Percentiles rank a stretch among this genome's conserved stretches.
Conservation (phyloP, 2,113 vertebrate genomes). For the Periophthalmus modestus region DNA sequence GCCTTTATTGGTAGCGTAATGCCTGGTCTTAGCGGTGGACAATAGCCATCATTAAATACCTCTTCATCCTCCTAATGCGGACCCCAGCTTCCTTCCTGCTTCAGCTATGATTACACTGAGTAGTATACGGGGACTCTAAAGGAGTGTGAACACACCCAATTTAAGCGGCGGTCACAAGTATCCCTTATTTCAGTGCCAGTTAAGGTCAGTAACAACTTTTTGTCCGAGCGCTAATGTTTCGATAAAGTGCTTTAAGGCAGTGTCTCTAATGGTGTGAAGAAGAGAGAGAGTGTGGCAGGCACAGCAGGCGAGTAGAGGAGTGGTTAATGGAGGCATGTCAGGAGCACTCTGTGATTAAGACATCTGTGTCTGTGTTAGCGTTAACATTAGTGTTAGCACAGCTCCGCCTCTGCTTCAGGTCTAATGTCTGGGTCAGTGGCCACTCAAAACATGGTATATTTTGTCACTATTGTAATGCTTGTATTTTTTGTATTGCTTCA, state of each 20-base stretch:
- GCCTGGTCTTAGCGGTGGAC: constrained; percentile 20
- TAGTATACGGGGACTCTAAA: constrained; percentile 22
- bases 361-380: constrained; percentile 48
- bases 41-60: constrained; percentile 42
- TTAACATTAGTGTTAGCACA: constrained; percentile 7
- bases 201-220: constrained; percentile 24
- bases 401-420: constrained; percentile 6
- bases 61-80: constrained; percentile 55
- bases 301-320: constrained; percentile 19
- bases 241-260: constrained; percentile 27
- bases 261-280: not conserved
- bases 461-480: too few species aligned
- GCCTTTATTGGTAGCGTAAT: constrained; percentile 18
- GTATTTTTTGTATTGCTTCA: too few species aligned
- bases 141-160: constrained; percentile 14
- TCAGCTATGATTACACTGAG: constrained; percentile 52
- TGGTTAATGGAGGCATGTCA: constrained; percentile 19
- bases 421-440: not conserved
- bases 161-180: not conserved
- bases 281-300: constrained; percentile 41
- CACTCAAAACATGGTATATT: not conserved
- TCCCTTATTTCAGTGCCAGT: constrained; percentile 40
- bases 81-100: constrained; percentile 62
- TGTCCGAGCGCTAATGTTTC: constrained; percentile 40
- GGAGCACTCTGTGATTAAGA: constrained; percentile 59